phyloP scores from a whole-genome alignment of 2,113 vertebrate genomes.

The Crotalus horridus region DNA sequence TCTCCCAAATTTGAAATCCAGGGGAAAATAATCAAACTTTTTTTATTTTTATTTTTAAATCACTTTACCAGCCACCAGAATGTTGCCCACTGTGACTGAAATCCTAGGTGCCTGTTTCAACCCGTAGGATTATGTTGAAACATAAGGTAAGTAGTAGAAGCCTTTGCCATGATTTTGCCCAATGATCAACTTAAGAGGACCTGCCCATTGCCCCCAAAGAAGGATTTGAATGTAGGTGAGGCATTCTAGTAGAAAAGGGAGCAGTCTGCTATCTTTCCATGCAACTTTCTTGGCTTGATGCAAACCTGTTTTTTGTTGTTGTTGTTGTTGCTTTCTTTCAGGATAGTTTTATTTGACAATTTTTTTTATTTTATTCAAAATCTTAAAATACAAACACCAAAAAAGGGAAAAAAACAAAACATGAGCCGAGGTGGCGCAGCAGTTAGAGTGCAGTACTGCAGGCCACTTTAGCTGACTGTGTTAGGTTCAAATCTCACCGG shows the following conservation, averaged over 20 bases:
- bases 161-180: background rate
- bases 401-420: too few species aligned
- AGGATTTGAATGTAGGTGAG: background rate
- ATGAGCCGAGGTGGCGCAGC: too few species aligned
- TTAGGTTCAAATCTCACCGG: too few species aligned
- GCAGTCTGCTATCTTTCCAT: background rate
- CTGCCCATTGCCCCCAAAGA: background rate
- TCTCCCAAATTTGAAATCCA: background rate
- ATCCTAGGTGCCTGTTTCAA: accelerated
- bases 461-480: too few species aligned
- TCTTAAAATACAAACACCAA: too few species aligned
- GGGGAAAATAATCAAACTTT: background rate
- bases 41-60: background rate
- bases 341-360: background rate
- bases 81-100: background rate
- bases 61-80: background rate
- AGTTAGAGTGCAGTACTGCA: too few species aligned
- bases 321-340: background rate
- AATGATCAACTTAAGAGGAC: background rate
- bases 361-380: too few species aligned
- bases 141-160: background rate
- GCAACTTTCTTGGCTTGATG: background rate
- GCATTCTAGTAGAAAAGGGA: background rate
- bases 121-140: background rate
- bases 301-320: background rate